Conservation (phyloP, 1,140 invertebrate species). For the Radopholus similis region DNA sequence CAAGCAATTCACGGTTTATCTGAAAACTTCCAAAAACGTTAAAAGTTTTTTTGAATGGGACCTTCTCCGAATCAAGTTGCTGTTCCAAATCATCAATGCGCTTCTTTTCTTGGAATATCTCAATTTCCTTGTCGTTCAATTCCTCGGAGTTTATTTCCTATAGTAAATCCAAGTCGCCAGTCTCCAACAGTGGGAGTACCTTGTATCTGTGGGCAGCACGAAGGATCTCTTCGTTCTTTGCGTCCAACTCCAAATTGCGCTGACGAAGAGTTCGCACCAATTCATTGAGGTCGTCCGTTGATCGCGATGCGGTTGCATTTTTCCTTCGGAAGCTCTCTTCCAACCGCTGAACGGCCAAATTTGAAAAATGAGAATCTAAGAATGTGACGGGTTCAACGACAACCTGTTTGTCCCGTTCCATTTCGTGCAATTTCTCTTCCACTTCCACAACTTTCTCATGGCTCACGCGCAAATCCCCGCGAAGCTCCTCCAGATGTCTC, state of each 20-base stretch:
- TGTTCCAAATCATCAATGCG: neutral
- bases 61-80: neutral
- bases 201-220: neutral
- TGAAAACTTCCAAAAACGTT: too few species aligned
- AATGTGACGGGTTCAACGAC: too few species aligned
- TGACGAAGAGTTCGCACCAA: neutral
- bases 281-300: neutral
- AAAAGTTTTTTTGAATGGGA: neutral
- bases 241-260: conserved; percentile 6
- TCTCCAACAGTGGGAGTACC: neutral
- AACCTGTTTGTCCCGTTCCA: neutral
- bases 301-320: neutral
- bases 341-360: neutral
- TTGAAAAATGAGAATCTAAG: neutral
- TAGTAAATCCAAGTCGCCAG: neutral
- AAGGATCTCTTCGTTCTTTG: conserved; percentile 9
- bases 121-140: conserved; percentile 2
- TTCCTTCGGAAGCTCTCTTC: neutral
- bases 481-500: conserved; percentile 2
- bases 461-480: neutral
- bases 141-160: conserved; percentile 11
- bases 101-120: neutral
- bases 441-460: neutral
- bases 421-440: neutral
- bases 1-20: too few species aligned